phyloP scores from a whole-genome alignment of 2,797 vertebrate species.

The Phrynocephalus guinanensis region DNA sequence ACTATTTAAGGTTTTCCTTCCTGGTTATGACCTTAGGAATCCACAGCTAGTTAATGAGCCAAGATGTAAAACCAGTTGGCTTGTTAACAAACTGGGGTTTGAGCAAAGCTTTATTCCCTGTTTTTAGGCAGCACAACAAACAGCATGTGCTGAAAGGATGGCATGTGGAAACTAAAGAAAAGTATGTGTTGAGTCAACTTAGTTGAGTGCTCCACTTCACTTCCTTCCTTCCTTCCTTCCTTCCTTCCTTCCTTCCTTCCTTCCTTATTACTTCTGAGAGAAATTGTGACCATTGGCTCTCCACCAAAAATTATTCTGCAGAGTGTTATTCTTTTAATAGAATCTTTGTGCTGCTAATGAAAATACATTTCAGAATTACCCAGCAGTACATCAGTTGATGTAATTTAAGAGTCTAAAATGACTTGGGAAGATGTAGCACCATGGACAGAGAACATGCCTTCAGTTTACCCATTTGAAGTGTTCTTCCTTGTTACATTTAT shows the following conservation, averaged over 20 bases:
- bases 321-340: neutral
- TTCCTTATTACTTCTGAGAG: neutral
- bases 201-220: neutral
- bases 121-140: neutral
- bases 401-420: neutral
- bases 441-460: conserved; percentile 57
- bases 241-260: too few relatives aligned
- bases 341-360: neutral
- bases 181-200: neutral
- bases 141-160: neutral
- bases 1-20: neutral
- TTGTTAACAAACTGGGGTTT: neutral
- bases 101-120: neutral
- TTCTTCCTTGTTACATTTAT: neutral
- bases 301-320: neutral
- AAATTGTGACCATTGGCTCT: neutral
- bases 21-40: neutral
- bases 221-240: too few relatives aligned
- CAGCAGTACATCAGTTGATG: neutral
- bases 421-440: conserved; percentile 34
- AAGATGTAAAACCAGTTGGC: neutral
- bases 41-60: neutral
- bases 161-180: too few relatives aligned
- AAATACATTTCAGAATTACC: conserved; percentile 4
- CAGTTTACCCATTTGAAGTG: neutral